A percentile compares a stretch with the other conserved stretches of the same genome.
phyloP scores from a whole-genome alignment of 1,140 invertebrate species.

The Ganaspis sp. region DNA sequence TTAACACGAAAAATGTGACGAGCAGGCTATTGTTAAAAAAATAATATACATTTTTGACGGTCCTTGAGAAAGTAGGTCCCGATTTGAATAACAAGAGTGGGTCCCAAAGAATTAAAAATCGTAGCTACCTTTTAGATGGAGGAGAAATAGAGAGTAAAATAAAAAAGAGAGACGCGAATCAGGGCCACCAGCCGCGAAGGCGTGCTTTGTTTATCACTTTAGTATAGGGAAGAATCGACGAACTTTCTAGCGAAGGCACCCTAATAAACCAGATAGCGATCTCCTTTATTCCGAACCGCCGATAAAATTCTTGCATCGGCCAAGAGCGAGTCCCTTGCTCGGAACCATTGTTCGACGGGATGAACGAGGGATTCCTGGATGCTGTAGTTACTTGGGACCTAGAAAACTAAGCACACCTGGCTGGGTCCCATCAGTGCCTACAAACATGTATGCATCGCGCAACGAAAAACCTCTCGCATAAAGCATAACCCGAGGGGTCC shows the following conservation, averaged over 20 bases:
- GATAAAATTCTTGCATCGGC: conserved; percentile 57
- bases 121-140: no score
- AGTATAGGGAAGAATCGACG: conserved; percentile 38
- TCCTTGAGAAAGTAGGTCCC: no score
- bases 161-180: background rate
- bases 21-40: no score
- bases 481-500: conserved; percentile 50
- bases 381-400: conserved; percentile 64
- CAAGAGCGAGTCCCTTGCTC: conserved; percentile 42
- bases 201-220: conserved; percentile 30
- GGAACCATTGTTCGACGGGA: conserved; percentile 60
- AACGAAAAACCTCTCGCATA: conserved; percentile 48
- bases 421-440: conserved; percentile 59
- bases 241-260: conserved; percentile 44
- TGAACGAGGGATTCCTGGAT: conserved; percentile 64
- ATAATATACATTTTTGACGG: no score
- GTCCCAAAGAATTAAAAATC: no score
- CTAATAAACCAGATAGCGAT: conserved; percentile 54
- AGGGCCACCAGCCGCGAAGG: conserved; percentile 6
- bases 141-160: background rate
- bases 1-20: no score
- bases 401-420: conserved; percentile 65
- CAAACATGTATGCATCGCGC: conserved; percentile 40
- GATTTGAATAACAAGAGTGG: no score
- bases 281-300: conserved; percentile 42